Conservation (phyloP, 2,797 vertebrate species). For the Aldrovandia affinis region DNA sequence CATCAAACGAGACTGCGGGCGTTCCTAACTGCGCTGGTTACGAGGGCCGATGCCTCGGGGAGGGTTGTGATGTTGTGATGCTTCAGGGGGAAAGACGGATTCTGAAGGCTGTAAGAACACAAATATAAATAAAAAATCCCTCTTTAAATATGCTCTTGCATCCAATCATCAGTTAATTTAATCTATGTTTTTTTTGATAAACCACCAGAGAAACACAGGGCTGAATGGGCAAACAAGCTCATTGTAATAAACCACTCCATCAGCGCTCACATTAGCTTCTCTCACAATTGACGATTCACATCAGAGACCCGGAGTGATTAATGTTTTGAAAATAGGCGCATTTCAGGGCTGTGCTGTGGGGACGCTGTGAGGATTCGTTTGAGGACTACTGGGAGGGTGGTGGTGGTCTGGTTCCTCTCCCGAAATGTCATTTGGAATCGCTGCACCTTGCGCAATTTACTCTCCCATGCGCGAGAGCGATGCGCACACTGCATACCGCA, state of each 20-base stretch:
- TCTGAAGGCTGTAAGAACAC: neutral
- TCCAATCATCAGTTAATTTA: constrained; percentile 28
- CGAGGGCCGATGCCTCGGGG: neutral
- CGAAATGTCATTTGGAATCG: constrained; percentile 7
- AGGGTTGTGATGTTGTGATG: neutral
- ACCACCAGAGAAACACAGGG: neutral
- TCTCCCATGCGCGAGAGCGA: no score
- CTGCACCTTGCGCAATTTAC: neutral
- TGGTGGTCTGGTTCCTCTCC: neutral
- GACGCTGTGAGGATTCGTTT: constrained; percentile 10
- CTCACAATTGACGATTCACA: constrained; percentile 26
- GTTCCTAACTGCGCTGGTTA: neutral
- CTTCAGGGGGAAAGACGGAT: neutral
- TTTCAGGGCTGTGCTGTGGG: neutral
- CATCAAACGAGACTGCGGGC: neutral
- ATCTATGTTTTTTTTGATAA: neutral
- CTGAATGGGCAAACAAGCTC: constrained; percentile 6
- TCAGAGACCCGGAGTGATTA: constrained; percentile 13
- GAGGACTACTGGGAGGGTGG: neutral
- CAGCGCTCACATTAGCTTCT: constrained; percentile 20
- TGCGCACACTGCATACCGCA: no score
- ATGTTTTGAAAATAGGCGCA: constrained; percentile 23
- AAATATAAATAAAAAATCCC: neutral
- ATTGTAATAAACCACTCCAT: constrained; percentile 27
- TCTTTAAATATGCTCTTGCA: constrained; percentile 2